Evolutionary conservation across 1,140 invertebrate species (phyloP), one percentile per base, ranked within the genome.

Genomic region (Platorchestia sp.): DNA sequence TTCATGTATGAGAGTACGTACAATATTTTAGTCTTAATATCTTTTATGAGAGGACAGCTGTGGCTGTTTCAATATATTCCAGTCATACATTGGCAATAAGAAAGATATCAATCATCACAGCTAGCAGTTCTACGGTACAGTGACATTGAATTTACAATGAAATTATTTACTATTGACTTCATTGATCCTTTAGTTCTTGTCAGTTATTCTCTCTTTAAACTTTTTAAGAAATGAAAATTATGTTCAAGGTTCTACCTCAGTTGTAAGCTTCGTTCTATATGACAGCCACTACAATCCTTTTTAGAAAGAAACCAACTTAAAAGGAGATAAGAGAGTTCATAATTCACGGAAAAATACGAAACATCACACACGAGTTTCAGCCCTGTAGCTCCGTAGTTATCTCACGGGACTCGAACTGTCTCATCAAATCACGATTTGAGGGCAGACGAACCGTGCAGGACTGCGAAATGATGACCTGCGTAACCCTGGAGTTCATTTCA

Each of bases 351-450:
- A 75, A 36, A 75, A 51, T 7, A 51, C 47, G n/a, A 51, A 51
- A 75, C 7, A 75, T 75, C 14, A 3, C 3, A 75, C 59, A 75
- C 59, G 59, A 19, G 27, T 75, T 75, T 36, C 10, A 36, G 59
- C 36, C 59, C 59, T 75, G 27, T 19, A 75, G 27, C 27, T 36
- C 59, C 59, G 14, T 27, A 75, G 59, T 75, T 89, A 42, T 89
- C 87, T 42, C 87, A 89, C 36, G 87, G 41, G 41, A 89, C 87
- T 89, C 41, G 87, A 44, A 44, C 87, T 89, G 87, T 27, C 41
- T 89, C 87, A 43, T 89, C 87, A 89, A 89, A 89, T 89, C 59
- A 10, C 41, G 43, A 89, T 42, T 89, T 89, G 41, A 89, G 43
- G 41, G n/a, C 87, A 89, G 41, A 89, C 59, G 59, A 22, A 75